Conservation (phyloP, 2,888 invertebrate species). For the Lasius platythorax region DNA sequence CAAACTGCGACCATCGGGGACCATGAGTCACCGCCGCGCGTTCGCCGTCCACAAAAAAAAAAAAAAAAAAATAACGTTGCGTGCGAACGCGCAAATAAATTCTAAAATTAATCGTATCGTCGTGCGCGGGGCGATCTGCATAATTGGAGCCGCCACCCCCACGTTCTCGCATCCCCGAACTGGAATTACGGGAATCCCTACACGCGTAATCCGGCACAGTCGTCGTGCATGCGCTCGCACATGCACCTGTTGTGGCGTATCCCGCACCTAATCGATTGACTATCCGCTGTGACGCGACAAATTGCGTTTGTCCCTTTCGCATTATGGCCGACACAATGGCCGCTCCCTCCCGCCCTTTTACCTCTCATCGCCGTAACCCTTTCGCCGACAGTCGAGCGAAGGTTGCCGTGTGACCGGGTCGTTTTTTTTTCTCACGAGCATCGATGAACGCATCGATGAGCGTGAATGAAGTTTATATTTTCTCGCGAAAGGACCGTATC, state of each 20-base stretch:
- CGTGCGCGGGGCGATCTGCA: conserved; percentile 21
- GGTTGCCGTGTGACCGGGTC: conserved; percentile 50
- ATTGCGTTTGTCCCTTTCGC: conserved; percentile 77
- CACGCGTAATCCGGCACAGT: conserved; percentile 70
- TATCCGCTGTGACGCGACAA: conserved; percentile 81
- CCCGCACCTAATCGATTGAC: conserved; percentile 80
- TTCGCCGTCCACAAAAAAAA: background rate
- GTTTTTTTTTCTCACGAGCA: conserved; percentile 28
- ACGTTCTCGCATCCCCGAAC: conserved; percentile 49
- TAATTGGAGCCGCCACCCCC: conserved; percentile 59
- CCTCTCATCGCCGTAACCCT: conserved; percentile 25
- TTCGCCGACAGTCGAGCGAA: conserved; percentile 40
- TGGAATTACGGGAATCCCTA: conserved; percentile 64
- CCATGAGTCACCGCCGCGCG: background rate
- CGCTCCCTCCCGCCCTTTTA: conserved; percentile 3
- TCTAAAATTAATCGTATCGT: conserved; percentile 50
- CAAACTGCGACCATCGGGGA: conserved; percentile 24
- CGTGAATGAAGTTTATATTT: conserved; percentile 36
- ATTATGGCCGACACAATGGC: conserved; percentile 65
- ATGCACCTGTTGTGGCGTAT: conserved; percentile 76
- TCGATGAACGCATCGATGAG: conserved; percentile 38
- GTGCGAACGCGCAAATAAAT: conserved; percentile 50
- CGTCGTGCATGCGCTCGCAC: conserved; percentile 54
- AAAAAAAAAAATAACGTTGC: conserved; percentile 1
- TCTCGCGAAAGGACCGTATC: conserved; percentile 5